Evolutionary conservation across 2,888 invertebrate genomes (phyloP).

Genomic region (Callosobruchus maculatus): DNA sequence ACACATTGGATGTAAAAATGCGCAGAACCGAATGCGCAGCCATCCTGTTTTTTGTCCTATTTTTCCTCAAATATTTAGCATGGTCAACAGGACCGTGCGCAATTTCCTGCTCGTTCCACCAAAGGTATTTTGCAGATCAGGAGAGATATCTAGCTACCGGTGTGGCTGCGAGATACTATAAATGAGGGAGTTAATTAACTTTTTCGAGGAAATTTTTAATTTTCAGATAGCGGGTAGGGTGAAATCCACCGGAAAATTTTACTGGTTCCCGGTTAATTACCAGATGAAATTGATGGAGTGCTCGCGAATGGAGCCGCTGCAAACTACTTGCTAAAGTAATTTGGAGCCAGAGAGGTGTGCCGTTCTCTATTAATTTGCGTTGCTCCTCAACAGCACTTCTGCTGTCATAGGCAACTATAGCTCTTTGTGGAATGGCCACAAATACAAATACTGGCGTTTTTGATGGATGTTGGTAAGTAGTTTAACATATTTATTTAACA

Average conservation of each 20-base stretch:
- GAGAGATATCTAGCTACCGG: neutral
- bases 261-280: neutral
- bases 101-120: neutral
- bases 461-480: too few species aligned
- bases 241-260: neutral
- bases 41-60: too few species aligned
- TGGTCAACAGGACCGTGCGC: too few species aligned
- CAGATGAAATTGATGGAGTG: neutral
- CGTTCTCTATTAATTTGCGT: neutral
- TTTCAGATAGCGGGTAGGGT: conserved; percentile 5
- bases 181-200: conserved; percentile 10
- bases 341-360: neutral
- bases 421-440: too few species aligned
- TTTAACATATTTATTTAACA: too few species aligned
- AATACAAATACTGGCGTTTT: too few species aligned
- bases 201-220: conserved; percentile 12
- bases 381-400: neutral
- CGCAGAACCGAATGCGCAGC: too few species aligned
- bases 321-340: neutral
- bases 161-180: neutral
- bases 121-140: neutral
- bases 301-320: neutral
- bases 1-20: too few species aligned
- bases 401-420: too few species aligned
- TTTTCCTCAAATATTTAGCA: too few species aligned